These are phyloP conservation scores for Seriola quinqueradiata DNA, from an alignment of 2,113 vertebrate genomes.

Conservation along the genomic window DNA sequence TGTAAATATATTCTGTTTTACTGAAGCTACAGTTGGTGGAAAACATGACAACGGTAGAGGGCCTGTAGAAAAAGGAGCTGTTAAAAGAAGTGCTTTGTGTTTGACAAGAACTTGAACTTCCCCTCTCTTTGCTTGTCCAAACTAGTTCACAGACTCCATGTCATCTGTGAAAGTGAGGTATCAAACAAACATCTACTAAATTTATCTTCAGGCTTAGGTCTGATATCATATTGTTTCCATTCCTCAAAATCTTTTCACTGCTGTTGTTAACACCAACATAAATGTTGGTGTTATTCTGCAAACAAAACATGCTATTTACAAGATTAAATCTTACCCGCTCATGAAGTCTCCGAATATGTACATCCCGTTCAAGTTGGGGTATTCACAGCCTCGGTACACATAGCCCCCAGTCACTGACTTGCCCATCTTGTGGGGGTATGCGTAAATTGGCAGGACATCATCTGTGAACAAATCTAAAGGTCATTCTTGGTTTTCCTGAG, in stretches of 20 bases:
- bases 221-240: background rate
- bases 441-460: constrained; percentile 94
- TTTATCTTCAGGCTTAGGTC: background rate
- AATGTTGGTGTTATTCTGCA: background rate
- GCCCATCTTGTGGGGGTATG: constrained; percentile 94
- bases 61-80: background rate
- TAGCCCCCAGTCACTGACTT: constrained; percentile 97
- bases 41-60: background rate
- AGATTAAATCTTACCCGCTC: constrained; percentile 89
- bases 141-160: background rate
- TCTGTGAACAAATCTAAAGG: constrained; percentile 77
- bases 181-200: background rate
- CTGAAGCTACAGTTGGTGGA: background rate
- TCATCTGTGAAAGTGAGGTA: background rate
- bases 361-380: constrained; percentile 95
- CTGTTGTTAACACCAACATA: background rate
- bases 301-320: background rate
- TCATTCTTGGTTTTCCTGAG: background rate
- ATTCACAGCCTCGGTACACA: constrained; percentile 94
- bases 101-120: background rate
- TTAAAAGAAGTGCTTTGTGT: background rate
- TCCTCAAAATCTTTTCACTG: background rate
- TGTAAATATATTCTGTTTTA: background rate
- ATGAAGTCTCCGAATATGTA: constrained; percentile 99
- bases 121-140: background rate